phyloP scores from a whole-genome alignment of 2,797 vertebrate species.

The Gymnoscopelus braueri region DNA sequence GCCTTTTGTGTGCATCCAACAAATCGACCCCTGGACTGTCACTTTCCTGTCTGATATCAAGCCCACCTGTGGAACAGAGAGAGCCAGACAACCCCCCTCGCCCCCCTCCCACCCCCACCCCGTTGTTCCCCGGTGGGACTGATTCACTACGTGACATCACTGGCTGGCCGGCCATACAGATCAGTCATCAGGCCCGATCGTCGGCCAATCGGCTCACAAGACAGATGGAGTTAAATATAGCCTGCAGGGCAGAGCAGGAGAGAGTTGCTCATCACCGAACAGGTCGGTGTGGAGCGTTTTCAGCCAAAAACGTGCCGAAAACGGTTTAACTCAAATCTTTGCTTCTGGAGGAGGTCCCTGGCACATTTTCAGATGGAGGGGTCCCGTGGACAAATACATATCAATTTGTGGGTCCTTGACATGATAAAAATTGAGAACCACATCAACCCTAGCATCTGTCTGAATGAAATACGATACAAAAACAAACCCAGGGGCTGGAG shows the following conservation, averaged over 20 bases:
- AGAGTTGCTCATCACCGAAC: constrained; percentile 15
- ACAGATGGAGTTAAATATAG: constrained; percentile 67
- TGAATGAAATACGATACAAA: too few species aligned
- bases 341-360: neutral
- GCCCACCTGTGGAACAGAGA: constrained; percentile 62
- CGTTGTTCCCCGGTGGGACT: constrained; percentile 40
- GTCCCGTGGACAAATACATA: too few species aligned
- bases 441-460: too few species aligned
- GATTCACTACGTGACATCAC: constrained; percentile 75
- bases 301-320: too few species aligned
- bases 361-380: too few species aligned
- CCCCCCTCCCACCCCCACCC: constrained; percentile 45
- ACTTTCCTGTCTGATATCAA: constrained; percentile 66
- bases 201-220: constrained; percentile 52
- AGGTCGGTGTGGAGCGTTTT: neutral
- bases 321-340: too few species aligned
- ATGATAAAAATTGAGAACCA: too few species aligned
- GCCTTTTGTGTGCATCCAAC: too few species aligned
- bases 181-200: constrained; percentile 47
- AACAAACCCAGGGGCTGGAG: too few species aligned
- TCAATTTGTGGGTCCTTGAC: too few species aligned
- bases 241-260: constrained; percentile 24
- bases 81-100: constrained; percentile 37
- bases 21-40: constrained; percentile 27
- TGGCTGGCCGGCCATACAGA: constrained; percentile 37